Evolutionary conservation across 2,888 invertebrate species (phyloP).

Genomic region (Portevinia maculata): DNA sequence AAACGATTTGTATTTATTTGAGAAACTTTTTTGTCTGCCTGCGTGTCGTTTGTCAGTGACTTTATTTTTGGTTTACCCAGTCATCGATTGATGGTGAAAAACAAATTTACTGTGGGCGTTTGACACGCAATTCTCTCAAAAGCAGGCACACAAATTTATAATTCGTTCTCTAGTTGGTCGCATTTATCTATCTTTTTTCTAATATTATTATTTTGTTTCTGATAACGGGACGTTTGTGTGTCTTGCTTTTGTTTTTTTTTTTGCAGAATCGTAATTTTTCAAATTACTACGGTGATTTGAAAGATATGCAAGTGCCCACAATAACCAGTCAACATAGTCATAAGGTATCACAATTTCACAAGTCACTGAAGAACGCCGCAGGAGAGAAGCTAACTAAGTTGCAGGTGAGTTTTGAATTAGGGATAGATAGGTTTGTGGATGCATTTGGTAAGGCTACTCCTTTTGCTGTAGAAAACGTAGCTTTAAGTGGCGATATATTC

Average conservation of each 20-base stretch:
- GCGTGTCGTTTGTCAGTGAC: slow-evolving; percentile 39
- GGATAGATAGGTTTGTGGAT: no score
- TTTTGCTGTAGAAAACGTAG: no score
- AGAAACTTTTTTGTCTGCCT: slow-evolving; percentile 65
- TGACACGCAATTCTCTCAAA: slow-evolving; percentile 30
- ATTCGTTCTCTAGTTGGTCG: neutral
- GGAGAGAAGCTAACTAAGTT: slow-evolving; percentile 93
- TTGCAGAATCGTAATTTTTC: slow-evolving; percentile 86
- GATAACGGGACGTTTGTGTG: slow-evolving; percentile 79
- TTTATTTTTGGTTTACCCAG: slow-evolving; percentile 21
- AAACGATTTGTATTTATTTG: neutral
- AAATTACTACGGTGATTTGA: slow-evolving; percentile 92
- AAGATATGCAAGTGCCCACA: slow-evolving; percentile 95
- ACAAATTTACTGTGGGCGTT: slow-evolving; percentile 64
- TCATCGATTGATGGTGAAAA: slow-evolving; percentile 24
- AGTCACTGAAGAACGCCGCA: slow-evolving; percentile 93
- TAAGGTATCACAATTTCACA: slow-evolving; percentile 97
- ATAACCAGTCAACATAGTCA: slow-evolving; percentile 93
- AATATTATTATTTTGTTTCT: slow-evolving; percentile 6
- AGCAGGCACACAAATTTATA: slow-evolving; percentile 61
- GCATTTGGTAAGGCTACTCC: no score
- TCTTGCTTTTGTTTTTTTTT: slow-evolving; percentile 73
- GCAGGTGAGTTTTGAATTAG: slow-evolving; percentile 86
- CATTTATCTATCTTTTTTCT: neutral
- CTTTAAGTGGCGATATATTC: no score